A percentile compares a stretch with the other conserved stretches of the same genome.
phyloP scores from a whole-genome alignment of 2,113 vertebrate genomes.

The Vulpes ferrilata region DNA sequence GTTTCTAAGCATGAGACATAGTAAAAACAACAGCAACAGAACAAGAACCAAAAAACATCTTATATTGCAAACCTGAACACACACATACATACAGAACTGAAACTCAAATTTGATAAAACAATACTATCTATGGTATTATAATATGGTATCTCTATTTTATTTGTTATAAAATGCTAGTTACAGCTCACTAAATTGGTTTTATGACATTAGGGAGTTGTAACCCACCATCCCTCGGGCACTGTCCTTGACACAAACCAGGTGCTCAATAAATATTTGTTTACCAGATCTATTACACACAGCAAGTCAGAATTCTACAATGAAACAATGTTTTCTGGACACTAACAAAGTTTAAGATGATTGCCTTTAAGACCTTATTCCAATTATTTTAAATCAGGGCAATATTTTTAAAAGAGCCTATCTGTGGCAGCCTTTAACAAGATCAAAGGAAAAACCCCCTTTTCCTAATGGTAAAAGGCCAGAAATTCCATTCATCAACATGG shows the following conservation, averaged over 20 bases:
- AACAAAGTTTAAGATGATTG: background rate
- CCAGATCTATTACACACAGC: background rate
- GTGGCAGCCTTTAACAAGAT: background rate
- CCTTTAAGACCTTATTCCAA: slow-evolving; percentile 30
- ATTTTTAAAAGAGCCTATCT: background rate
- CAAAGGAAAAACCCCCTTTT: background rate
- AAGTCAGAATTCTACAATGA: background rate
- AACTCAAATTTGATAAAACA: slow-evolving; percentile 14
- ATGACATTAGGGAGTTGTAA: background rate
- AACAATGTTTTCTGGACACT: background rate
- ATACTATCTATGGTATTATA: background rate
- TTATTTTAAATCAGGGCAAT: slow-evolving; percentile 4
- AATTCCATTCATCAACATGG: background rate
- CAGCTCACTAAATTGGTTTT: background rate
- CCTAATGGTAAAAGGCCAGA: background rate
- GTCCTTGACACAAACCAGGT: background rate
- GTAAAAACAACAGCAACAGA: background rate
- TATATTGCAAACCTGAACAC: background rate
- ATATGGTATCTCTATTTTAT: background rate
- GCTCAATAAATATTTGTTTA: background rate
- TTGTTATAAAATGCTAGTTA: slow-evolving; percentile 12
- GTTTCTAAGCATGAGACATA: background rate
- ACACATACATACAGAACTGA: background rate
- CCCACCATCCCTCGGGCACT: background rate
- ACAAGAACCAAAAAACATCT: background rate